phyloP scores from a whole-genome alignment of 2,888 invertebrate genomes.

The Lamellibrachia columna region DNA sequence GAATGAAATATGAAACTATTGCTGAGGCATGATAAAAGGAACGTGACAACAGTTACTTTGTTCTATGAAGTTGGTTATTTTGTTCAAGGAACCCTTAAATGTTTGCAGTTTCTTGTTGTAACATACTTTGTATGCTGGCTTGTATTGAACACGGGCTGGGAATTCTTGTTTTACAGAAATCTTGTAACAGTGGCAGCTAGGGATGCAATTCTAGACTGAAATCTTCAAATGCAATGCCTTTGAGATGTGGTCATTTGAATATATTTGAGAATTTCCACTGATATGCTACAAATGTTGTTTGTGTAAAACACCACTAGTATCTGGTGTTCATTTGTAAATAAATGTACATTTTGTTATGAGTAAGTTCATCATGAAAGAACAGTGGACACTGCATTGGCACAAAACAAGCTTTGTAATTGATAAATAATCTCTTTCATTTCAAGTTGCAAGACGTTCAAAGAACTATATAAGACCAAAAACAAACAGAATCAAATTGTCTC shows the following conservation, averaged over 20 bases:
- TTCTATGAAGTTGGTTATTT: not conserved
- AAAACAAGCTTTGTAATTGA: too few species aligned
- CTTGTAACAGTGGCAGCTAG: not conserved
- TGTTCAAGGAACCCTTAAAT: not conserved
- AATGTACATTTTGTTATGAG: not conserved
- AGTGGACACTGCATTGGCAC: too few species aligned
- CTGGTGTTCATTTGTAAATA: not conserved
- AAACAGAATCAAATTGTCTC: not conserved
- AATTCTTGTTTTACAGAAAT: not conserved
- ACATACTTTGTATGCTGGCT: not conserved
- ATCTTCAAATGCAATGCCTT: not conserved
- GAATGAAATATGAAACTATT: not conserved
- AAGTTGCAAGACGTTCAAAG: too few species aligned
- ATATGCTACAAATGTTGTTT: not conserved
- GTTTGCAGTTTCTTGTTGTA: not conserved
- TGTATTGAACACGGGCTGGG: not conserved
- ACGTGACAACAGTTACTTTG: not conserved
- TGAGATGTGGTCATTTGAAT: not conserved
- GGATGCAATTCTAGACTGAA: not conserved
- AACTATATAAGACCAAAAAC: not conserved
- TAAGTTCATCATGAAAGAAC: not conserved
- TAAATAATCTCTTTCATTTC: too few species aligned
- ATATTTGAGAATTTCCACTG: not conserved
- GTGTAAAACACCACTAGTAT: not conserved
- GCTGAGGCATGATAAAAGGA: not conserved